phyloP scores from a whole-genome alignment of 23 tunicate genomes.

The Halocynthia roretzi region DNA sequence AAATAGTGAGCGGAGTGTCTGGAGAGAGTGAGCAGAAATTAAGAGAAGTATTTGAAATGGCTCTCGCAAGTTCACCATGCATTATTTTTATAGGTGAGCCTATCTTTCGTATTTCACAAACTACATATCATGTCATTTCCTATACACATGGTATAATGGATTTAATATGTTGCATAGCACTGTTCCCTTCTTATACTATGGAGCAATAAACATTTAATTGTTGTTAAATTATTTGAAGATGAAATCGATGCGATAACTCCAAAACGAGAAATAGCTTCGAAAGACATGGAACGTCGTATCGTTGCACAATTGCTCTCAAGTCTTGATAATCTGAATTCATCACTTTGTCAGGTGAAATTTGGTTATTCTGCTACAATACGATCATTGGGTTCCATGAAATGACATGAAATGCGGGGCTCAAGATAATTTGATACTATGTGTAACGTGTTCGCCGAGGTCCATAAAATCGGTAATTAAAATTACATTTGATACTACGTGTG shows the following conservation, averaged over 20 bases:
- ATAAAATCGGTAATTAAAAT: no score
- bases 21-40: conserved; percentile 75
- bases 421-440: no score
- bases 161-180: background rate
- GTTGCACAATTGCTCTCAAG: conserved; percentile 67
- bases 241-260: conserved; percentile 81
- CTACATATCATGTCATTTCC: no score
- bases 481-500: no score
- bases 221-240: conserved; percentile 32
- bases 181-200: background rate
- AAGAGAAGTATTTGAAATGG: conserved; percentile 72
- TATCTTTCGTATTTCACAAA: background rate
- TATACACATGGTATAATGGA: no score
- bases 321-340: conserved; percentile 53
- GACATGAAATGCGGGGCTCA: no score
- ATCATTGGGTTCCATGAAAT: no score
- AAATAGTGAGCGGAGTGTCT: conserved; percentile 65
- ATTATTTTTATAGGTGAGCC: conserved; percentile 65
- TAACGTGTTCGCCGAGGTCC: no score
- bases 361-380: background rate
- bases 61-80: conserved; percentile 57
- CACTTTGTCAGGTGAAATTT: conserved; percentile 10
- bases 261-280: conserved; percentile 61
- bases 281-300: conserved; percentile 78
- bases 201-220: background rate